Evolutionary conservation across 2,113 vertebrate genomes (phyloP), one percentile per base, ranked within the genome.

Genomic region (Panthera tigris): DNA sequence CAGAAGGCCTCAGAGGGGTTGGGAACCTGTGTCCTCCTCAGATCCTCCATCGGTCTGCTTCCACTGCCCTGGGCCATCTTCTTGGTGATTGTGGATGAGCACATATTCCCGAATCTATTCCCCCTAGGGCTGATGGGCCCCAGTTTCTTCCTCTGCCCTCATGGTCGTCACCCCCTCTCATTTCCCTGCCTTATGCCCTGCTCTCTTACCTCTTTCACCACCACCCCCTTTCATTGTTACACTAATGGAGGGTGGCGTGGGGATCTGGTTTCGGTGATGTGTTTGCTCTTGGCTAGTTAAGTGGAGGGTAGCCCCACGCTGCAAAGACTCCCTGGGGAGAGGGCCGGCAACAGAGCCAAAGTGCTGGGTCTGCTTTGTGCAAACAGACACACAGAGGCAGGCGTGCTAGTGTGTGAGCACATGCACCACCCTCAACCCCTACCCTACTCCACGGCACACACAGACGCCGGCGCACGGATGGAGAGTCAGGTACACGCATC

Each of bases 261-360:
- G 65, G n/a, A 74, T 52, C 50, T 66, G 85, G 61, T 91, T 89
- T 96, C 66, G 2, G 33, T 36, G 33, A 19, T 27, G 41, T 76
- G 14, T 89, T 95, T 95, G 89, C 80, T 94, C 57, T 94, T 25
- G 14, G 18, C 45, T 66, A 55, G 52, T 79, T 91, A 39, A 78
- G 39, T 41, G 45, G 74, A 71, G 80, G 45, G 71, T 74, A 86
- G 82, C 78, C 73, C 27, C 61, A 63, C 12, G 68, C 68, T 57
- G 63, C 73, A 79, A 55, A 92, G 31, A 48, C 52, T 80, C 74
- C 16, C 89, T 45, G 19, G 25, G 78, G 95, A 97, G 57, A 87
- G 19, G 36, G 63, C 27, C 31, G 1, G 33, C 45, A 61, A 39
- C 14, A 33, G 73, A 88, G 73, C 29, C 29, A 5, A 55, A 90